Base-by-base conservation (phyloP, 2,113 vertebrate species). In the Neopipo cinnamomea region DNA sequence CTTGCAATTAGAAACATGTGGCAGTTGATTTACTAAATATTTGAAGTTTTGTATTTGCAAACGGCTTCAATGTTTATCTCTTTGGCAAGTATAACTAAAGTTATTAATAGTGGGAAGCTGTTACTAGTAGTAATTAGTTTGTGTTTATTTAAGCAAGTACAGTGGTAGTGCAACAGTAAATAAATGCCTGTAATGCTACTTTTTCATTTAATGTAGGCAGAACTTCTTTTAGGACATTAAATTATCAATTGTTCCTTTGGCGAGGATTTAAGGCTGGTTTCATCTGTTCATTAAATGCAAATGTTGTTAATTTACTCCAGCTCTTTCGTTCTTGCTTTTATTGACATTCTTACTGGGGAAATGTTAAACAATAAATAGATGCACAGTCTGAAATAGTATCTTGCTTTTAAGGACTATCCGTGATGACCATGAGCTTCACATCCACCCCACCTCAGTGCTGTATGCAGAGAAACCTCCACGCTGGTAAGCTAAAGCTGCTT, bases 391-490 rank as follows among this genome's bases (percentile, higher is more conserved):
- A 93, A 92, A 83, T 17, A 63, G 1, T 83, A 2, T 73, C 68
- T 72, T 97, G 62, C 53, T 95, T 94, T 31, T 66, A 92, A 99
- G 99, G 98, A 99, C 99, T 41, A 98, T 99, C 96, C 98, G 99
- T 79, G 99, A 99, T 13, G 99, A 99, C 59, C 98, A 99, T 3
- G 99, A 99, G 70, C 98, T 99, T 31, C 98, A 99, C 71, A 99
- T 99, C 92, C 99, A 99, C 91, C 99, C 99, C 8, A 99, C 98
- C 20, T 99, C 99, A 2, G 99, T 99, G 79, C 95, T 99, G 39
- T 99, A 98, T 17, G 99, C 98, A 23, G 99, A 99, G 97, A 99
- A 99, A 90, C 99, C 99, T 17, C 99, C 99, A 44, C 99, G 99
- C 96, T 99, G 99, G 99, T 99, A 82, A 98, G 98, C 68, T 14